Percentiles rank a stretch among this genome's conserved stretches.
These are phyloP conservation scores for Spermophilus dauricus DNA, from an alignment of 2,113 vertebrate species.

Conservation along the genomic window DNA sequence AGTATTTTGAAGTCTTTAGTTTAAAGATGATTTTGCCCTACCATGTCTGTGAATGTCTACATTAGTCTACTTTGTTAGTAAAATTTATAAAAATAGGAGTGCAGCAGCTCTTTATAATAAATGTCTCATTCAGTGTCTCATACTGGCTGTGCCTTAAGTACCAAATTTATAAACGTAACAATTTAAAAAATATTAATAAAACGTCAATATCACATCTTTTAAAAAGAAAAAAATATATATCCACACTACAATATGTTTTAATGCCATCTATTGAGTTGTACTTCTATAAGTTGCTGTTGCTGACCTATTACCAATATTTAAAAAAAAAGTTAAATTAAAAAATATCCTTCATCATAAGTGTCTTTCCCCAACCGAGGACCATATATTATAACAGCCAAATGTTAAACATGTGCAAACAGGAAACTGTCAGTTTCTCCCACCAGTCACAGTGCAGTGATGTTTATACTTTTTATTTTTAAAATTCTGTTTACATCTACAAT, in stretches of 20 bases:
- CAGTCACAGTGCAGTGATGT: constrained; percentile 99
- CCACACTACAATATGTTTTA: constrained; percentile 93
- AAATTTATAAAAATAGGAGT: constrained; percentile 94
- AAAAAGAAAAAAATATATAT: constrained; percentile 94
- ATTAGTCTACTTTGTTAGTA: constrained; percentile 91
- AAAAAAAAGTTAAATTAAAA: constrained; percentile 94
- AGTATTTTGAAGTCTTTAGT: constrained; percentile 85
- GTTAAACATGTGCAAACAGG: constrained; percentile 98
- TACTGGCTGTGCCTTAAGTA: constrained; percentile 97
- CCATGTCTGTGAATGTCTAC: constrained; percentile 89
- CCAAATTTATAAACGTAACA: constrained; percentile 95
- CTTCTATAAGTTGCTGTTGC: constrained; percentile 91
- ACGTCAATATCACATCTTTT: constrained; percentile 92
- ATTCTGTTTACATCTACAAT: constrained; percentile 95
- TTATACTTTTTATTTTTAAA: constrained; percentile 92
- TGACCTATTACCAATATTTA: constrained; percentile 92
- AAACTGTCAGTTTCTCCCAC: constrained; percentile 97
- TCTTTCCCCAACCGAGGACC: constrained; percentile 93
- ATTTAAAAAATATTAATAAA: constrained; percentile 94
- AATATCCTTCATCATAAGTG: constrained; percentile 97
- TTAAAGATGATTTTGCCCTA: constrained; percentile 90
- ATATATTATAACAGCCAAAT: constrained; percentile 96
- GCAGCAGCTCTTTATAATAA: constrained; percentile 94
- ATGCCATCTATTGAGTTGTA: constrained; percentile 91
- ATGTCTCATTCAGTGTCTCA: constrained; percentile 97